Evolutionary conservation across 2,888 invertebrate species (phyloP), one percentile per base, ranked within the genome.

Genomic region (Latheticus oryzae): DNA sequence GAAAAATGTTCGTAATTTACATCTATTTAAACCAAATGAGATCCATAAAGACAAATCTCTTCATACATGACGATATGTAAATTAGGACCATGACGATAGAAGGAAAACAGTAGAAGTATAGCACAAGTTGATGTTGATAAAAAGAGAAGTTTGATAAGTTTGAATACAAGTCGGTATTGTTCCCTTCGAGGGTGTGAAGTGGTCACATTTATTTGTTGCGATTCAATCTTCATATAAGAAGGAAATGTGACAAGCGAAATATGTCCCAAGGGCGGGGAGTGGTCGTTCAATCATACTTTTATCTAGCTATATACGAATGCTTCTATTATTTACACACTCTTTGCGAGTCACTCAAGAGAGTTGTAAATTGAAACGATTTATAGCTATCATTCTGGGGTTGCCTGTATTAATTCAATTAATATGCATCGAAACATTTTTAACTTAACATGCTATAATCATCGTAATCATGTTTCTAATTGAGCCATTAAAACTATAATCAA

Each of bases 161-260:
- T 9, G 52, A 19, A 42, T 19, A 47, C 52, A 58, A 52, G 52
- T 58, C 47, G 17, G 52, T 48, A 65, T 66, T 66, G 64, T 66
- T 62, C 63, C 48, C 53, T 45, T 50, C 37, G 53, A 54, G 73
- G 73, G 72, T 73, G 75, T 75, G 73, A 74, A 76, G 75, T 75
- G 75, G 75, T 76, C 75, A 73, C 76, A 76, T 77, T 74, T 75
- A 76, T 77, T 76, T 75, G 76, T 72, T 72, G 74, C 69, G 70
- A 70, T 72, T 75, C 73, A 73, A 74, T 74, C 75, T 74, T 74
- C 70, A 66, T 66, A 66, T 70, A 71, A 69, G 73, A 69, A 73
- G 73, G 73, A 74, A 76, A 73, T 76, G 74, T 74, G 77, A 76
- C 76, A 76, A 73, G 69, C 71, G 67, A 73, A 75, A 77, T 77